These are phyloP conservation scores for Hydractinia echinata DNA, from an alignment of 30 jellyfish, hydroid and myxozoan species.

Conservation along the genomic window DNA sequence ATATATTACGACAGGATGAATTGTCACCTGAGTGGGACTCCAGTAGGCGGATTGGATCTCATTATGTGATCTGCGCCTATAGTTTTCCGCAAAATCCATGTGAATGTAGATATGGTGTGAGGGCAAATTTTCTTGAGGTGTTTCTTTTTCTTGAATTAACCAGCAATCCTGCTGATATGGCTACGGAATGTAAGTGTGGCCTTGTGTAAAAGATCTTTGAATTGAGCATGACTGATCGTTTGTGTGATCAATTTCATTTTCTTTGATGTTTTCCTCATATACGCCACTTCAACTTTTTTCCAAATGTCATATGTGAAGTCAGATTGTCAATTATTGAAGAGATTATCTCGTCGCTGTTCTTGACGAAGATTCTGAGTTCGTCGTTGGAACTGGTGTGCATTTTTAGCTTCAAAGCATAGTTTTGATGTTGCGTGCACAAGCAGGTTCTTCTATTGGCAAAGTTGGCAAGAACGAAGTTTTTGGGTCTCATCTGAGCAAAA, in stretches of 20 bases:
- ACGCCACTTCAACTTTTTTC: too few relatives aligned
- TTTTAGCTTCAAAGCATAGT: slow-evolving; percentile 1
- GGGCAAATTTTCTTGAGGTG: background rate
- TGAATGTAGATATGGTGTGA: background rate
- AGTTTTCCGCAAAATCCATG: slow-evolving; percentile 21
- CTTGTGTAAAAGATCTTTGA: too few relatives aligned
- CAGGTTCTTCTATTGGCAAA: background rate
- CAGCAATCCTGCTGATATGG: too few relatives aligned
- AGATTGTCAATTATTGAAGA: too few relatives aligned
- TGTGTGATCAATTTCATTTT: too few relatives aligned
- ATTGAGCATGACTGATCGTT: too few relatives aligned
- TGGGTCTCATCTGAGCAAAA: slow-evolving; percentile 8
- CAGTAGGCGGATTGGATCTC: slow-evolving; percentile 10
- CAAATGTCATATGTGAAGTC: too few relatives aligned
- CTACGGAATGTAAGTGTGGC: too few relatives aligned
- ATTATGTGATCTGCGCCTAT: slow-evolving; percentile 4
- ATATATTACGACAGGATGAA: slow-evolving; percentile 5
- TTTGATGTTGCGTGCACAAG: too few relatives aligned
- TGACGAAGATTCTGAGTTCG: background rate
- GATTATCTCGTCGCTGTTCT: too few relatives aligned
- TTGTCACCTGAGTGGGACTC: slow-evolving; percentile 7
- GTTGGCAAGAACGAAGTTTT: slow-evolving; percentile 1
- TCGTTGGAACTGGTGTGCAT: slow-evolving; percentile 5
- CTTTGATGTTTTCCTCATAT: too few relatives aligned
- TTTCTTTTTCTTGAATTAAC: too few relatives aligned